Conservation (phyloP, 64 coral and sea anemone species). For the Montipora foliosa region DNA sequence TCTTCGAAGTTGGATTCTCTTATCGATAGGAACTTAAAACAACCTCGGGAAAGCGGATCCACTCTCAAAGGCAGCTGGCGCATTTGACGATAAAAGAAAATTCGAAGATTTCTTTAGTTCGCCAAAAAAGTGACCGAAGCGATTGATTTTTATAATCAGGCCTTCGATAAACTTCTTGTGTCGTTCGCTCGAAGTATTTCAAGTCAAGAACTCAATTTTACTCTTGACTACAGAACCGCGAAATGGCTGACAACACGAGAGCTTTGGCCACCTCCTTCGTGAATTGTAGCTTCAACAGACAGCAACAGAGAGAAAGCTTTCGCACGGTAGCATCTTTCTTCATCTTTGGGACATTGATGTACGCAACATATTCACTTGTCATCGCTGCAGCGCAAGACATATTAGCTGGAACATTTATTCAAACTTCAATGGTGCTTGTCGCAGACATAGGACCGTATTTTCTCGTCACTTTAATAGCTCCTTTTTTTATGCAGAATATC, state of each 20-base stretch:
- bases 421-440: constrained; percentile 82
- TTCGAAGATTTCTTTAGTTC: not conserved
- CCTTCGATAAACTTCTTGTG: no score
- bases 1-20: not conserved
- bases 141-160: not conserved
- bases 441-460: constrained; percentile 90
- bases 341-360: constrained; percentile 81
- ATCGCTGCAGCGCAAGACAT: constrained; percentile 91
- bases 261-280: not conserved
- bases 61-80: not conserved
- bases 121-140: not conserved
- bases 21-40: not conserved
- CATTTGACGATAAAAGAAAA: not conserved
- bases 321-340: constrained; percentile 85
- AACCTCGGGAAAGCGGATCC: not conserved
- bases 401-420: constrained; percentile 86
- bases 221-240: not conserved
- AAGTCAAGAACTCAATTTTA: not conserved
- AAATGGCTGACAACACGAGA: constrained; percentile 1
- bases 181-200: not conserved
- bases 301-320: constrained; percentile 46
- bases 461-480: constrained; percentile 76
- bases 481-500: constrained; percentile 86
- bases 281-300: not conserved
- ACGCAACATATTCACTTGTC: constrained; percentile 80